Evolutionary conservation across 1,140 invertebrate species (phyloP), one percentile per base, ranked within the genome.

Genomic region (Parasteatoda tepidariorum): DNA sequence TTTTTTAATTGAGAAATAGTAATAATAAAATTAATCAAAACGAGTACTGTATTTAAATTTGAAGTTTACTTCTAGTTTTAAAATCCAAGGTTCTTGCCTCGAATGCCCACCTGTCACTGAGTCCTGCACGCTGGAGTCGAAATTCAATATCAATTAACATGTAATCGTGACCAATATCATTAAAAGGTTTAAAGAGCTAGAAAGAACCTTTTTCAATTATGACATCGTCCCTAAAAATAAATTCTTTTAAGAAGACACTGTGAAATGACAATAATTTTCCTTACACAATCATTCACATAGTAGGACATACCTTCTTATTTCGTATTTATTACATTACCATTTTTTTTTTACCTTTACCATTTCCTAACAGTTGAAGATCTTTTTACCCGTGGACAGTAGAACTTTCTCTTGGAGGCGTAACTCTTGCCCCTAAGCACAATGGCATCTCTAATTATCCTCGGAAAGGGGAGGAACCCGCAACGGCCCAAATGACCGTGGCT

Each of bases 241-340:
- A 18, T 57, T 59, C 64, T 68, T 64, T 64, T 68, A 57, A 68
- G 76, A 31, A 79, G 76, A 79, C 76, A 68, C 76, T 41, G 28
- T n/a, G 11, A 54, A 68, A 79, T 79, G 76, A 79, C 76, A 79
- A 79, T 79, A 79, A 79, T 79, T 79, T 79, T 28, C 64, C 54
- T 68, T 79, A 68, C 48, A 79, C 76, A 79, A 79, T 79, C 76
- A 79, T 79, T 48, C 76, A 67, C 76, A 79, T 68, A 68, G 62
- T 79, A 38, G 64, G 76, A 79, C 73, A 76, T 64, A 76, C 76
- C 76, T 55, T 59, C 76, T 79, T 68, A 79, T 79, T 79, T 79
- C 48, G 76, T 79, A 79, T 79, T 79, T 79, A 79, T 79, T 68
- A 68, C 76, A 79, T 68, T 79, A 41, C 62, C 34, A 57, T 68